These are phyloP conservation scores for Ormyrus labotus DNA, from an alignment of 2,888 invertebrate species.

Conservation along the genomic window DNA sequence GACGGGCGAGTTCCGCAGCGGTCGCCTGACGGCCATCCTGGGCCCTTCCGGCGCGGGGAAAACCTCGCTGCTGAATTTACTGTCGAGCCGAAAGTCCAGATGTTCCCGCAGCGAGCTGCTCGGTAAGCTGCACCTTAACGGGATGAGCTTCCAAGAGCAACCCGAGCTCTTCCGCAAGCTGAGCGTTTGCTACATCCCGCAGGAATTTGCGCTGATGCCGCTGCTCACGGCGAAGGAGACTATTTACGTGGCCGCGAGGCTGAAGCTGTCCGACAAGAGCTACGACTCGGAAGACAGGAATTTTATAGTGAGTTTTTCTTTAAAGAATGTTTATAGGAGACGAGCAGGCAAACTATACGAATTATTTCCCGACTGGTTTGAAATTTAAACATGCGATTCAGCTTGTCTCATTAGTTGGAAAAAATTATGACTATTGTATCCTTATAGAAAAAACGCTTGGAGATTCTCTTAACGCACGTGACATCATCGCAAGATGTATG, in stretches of 20 bases:
- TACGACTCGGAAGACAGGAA: constrained; percentile 59
- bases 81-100: constrained; percentile 80
- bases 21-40: constrained; percentile 81
- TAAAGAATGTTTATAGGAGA: not conserved
- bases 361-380: too few relatives aligned
- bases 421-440: too few relatives aligned
- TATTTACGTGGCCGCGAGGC: constrained; percentile 78
- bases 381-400: too few relatives aligned
- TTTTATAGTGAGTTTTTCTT: constrained; percentile 57
- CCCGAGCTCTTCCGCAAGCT: constrained; percentile 33
- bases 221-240: constrained; percentile 79
- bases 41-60: constrained; percentile 88
- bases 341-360: too few relatives aligned
- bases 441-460: too few relatives aligned
- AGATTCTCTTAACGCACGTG: too few relatives aligned
- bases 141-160: constrained; percentile 6
- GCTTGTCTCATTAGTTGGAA: too few relatives aligned
- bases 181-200: constrained; percentile 82
- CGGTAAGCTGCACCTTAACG: constrained; percentile 61
- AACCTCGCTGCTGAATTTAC: constrained; percentile 84
- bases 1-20: constrained; percentile 80
- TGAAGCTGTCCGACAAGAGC: constrained; percentile 75
- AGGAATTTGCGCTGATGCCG: constrained; percentile 78
- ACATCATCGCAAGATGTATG: too few relatives aligned
- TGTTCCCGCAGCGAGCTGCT: not conserved